Percentiles rank a stretch among this genome's conserved stretches.
Evolutionary conservation across 2,797 vertebrate species (phyloP).

Genomic region (Bryconaethiops microstoma): DNA sequence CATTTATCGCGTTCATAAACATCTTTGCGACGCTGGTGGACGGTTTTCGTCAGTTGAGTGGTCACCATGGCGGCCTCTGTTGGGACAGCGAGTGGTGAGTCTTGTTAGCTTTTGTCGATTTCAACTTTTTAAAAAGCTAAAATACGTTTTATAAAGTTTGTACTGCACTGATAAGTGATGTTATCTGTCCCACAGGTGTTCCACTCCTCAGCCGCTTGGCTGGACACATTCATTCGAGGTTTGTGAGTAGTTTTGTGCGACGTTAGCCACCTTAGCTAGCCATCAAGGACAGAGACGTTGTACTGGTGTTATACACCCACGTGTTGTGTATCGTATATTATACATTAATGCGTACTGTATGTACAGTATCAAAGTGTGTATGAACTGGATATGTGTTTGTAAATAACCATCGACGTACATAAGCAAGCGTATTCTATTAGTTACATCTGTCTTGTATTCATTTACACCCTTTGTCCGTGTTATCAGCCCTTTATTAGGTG

Average conservation of each 20-base stretch:
- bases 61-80: slow-evolving; percentile 72
- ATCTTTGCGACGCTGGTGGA: slow-evolving; percentile 57
- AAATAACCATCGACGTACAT: no score
- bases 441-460: no score
- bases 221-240: slow-evolving; percentile 67
- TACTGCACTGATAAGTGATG: not conserved
- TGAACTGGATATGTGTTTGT: no score
- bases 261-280: not conserved
- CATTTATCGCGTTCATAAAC: not conserved
- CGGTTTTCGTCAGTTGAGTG: slow-evolving; percentile 59
- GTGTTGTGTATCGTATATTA: no score
- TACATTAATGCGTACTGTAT: no score
- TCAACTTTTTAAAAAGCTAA: not conserved
- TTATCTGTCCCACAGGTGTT: slow-evolving; percentile 54
- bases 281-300: slow-evolving; percentile 24
- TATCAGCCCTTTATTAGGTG: no score
- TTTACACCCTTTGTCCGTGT: no score
- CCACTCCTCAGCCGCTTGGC: slow-evolving; percentile 61
- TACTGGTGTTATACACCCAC: no score
- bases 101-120: not conserved
- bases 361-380: no score
- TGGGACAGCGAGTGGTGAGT: slow-evolving; percentile 70
- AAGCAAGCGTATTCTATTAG: no score
- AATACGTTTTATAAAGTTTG: fast-evolving
- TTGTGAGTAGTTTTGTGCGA: slow-evolving; percentile 33